phyloP scores from a whole-genome alignment of 2,888 invertebrate genomes.

The Heteromyza rotundicornis region DNA sequence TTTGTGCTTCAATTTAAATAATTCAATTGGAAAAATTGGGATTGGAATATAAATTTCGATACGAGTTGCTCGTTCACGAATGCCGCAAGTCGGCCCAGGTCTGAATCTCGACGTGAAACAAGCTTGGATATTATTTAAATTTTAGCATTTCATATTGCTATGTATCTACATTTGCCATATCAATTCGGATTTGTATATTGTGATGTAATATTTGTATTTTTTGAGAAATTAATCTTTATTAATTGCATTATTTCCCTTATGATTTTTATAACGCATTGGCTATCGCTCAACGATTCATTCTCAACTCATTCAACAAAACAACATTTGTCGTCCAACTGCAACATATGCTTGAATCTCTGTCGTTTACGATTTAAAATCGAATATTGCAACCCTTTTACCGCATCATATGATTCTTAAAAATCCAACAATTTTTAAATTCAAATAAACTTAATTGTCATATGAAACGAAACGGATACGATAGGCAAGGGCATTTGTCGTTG shows the following conservation, averaged over 20 bases:
- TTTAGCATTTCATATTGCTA: too few relatives aligned
- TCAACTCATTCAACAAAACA: not conserved
- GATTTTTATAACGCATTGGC: slow-evolving; percentile 6
- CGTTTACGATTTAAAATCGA: slow-evolving; percentile 15
- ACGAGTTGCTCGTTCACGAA: too few relatives aligned
- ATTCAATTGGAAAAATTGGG: too few relatives aligned
- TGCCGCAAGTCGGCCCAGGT: too few relatives aligned
- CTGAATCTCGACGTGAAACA: too few relatives aligned
- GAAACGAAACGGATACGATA: slow-evolving; percentile 60
- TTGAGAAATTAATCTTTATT: not conserved
- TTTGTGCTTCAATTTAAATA: too few relatives aligned
- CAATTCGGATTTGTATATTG: slow-evolving; percentile 19
- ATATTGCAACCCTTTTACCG: not conserved
- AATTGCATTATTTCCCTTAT: not conserved
- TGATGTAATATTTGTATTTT: not conserved
- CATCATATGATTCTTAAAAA: not conserved
- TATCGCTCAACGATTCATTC: not conserved
- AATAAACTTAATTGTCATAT: slow-evolving; percentile 25
- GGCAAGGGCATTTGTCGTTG: slow-evolving; percentile 68
- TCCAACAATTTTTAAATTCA: slow-evolving; percentile 7
- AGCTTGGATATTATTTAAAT: too few relatives aligned
- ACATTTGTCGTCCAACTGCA: too few relatives aligned
- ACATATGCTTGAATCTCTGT: not conserved
- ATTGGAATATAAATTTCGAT: too few relatives aligned
- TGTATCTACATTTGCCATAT: too few relatives aligned